These are phyloP conservation scores for Parazoanthus atlanticus DNA, from an alignment of 92 coral and sea anemone genomes.

Conservation along the genomic window DNA sequence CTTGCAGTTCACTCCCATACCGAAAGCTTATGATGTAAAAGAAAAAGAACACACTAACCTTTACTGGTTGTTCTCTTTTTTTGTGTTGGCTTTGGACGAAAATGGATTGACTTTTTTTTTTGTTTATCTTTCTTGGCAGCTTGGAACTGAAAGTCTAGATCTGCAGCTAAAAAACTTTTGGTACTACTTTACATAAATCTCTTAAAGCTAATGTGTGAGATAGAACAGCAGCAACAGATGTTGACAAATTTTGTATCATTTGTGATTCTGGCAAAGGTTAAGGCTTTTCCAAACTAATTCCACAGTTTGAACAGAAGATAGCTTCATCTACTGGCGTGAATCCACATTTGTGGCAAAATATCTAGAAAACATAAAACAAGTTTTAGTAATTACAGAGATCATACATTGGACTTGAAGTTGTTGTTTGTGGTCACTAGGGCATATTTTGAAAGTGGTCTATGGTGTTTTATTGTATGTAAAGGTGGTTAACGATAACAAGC, in stretches of 20 bases:
- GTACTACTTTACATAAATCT: background rate
- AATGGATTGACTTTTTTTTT: slow-evolving; percentile 28
- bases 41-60: slow-evolving; percentile 20
- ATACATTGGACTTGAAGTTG: no score
- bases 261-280: no score
- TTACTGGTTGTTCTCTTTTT: slow-evolving; percentile 28
- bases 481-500: no score
- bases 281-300: slow-evolving; percentile 15
- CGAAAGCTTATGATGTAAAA: background rate
- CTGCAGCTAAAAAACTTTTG: slow-evolving; percentile 4
- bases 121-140: slow-evolving; percentile 37
- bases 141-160: slow-evolving; percentile 19
- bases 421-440: no score
- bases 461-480: no score
- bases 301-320: slow-evolving; percentile 13
- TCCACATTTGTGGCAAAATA: slow-evolving; percentile 23
- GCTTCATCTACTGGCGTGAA: background rate
- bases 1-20: background rate
- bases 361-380: background rate
- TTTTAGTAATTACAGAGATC: no score
- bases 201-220: background rate
- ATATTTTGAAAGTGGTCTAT: no score
- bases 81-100: slow-evolving; percentile 28
- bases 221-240: no score
- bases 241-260: no score